These are phyloP conservation scores for Junco hyemalis DNA, from an alignment of 2,113 vertebrate species.

Conservation along the genomic window DNA sequence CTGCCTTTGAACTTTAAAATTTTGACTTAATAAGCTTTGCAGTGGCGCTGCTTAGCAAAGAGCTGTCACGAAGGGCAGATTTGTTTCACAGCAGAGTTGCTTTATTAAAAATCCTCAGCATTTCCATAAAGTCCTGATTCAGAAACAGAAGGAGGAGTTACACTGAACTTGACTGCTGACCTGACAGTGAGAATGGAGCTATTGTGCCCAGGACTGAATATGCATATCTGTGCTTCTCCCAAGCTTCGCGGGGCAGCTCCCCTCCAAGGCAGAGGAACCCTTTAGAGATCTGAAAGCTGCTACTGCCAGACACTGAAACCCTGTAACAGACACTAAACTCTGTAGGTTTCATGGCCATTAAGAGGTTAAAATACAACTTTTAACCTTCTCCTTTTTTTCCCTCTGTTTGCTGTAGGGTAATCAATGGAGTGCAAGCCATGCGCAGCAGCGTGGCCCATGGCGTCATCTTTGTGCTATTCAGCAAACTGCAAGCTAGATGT, in stretches of 20 bases:
- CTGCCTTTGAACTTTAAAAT: conserved; percentile 65
- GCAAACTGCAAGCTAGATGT: background rate
- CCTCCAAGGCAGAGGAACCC: background rate
- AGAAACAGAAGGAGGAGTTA: conserved; percentile 59
- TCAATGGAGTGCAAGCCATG: background rate
- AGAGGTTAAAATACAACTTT: conserved; percentile 9
- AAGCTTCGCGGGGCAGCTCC: background rate
- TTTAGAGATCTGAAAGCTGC: conserved; percentile 14
- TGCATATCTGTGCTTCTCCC: conserved; percentile 24
- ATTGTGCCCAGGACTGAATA: conserved; percentile 60
- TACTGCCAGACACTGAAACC: background rate
- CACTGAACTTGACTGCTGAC: conserved; percentile 66
- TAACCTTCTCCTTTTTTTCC: background rate
- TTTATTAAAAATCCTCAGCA: conserved; percentile 52
- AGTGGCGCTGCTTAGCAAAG: background rate
- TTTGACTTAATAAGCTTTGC: conserved; percentile 41
- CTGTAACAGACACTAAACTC: background rate
- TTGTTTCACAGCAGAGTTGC: conserved; percentile 30
- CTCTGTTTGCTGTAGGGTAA: background rate
- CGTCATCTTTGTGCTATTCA: conserved; percentile 13
- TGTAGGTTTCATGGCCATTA: background rate
- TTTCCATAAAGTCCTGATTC: conserved; percentile 58
- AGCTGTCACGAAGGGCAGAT: conserved; percentile 45
- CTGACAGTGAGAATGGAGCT: conserved; percentile 63
- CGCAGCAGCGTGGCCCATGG: background rate